Base-by-base conservation (phyloP, 2,888 invertebrate species). In the Drosophila algonquin region DNA sequence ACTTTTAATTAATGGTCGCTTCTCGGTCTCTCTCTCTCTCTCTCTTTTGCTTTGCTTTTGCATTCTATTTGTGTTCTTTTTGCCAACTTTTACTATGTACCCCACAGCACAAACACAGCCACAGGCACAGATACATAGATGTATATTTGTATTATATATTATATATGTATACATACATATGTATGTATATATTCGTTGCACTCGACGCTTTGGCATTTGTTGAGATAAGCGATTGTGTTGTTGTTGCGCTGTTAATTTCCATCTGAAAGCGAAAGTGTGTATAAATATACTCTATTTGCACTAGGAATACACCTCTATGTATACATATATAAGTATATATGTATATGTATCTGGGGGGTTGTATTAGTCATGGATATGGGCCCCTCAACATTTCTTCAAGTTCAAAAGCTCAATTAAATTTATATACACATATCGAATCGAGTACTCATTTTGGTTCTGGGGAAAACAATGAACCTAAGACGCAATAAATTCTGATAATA, bases 401-500 rank as follows among this genome's bases (percentile, higher is more conserved):
- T 18, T 40, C 16, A 56, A 62, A n/a, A 55, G 27, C 35, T 62
- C 48, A 57, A 52, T 51, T 63, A 16, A 61, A 35, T 52, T 27
- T 32, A 46, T 61, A 46, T 60, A 60, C 27, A n/a, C 50, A 55
- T 55, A 55, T 55, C 24, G 27, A 67, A 57, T 51, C 40, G 51
- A 63, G 61, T 67, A 35, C 48, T 27, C 16, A 63, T 65, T 58
- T 30, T 30, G 7, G 30, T 1, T 7, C 7, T 73, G 56, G 10
- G 45, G 57, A 62, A 81, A 84, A 74, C 83, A 85, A 79, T 82
- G 82, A 83, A 80, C 80, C 63, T 77, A 79, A 85, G 74, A 75
- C 85, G 85, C 83, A 85, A 69, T 85, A 79, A 80, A 80, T 80
- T 75, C 62, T 69, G 80, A 77, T 85, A 80, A 77, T 82, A 69